A percentile compares a stretch with the other conserved stretches of the same genome.
Evolutionary conservation across 2,888 invertebrate genomes (phyloP).

Genomic region (Nasonia oneida): DNA sequence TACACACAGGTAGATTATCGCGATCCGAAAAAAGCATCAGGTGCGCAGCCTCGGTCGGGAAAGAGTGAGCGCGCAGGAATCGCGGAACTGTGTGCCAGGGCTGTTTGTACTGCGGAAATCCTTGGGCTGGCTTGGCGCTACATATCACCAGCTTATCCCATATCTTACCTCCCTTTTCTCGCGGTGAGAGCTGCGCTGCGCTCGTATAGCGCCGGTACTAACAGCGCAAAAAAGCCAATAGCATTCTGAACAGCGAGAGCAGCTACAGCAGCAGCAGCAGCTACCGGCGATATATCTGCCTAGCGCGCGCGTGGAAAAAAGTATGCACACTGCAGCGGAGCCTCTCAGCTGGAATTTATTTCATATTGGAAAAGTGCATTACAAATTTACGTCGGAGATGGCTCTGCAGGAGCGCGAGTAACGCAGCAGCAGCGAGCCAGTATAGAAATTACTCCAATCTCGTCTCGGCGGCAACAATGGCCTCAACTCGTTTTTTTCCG

Average conservation of each 20-base stretch:
- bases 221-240: constrained; percentile 13
- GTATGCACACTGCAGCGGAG: too few relatives aligned
- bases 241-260: neutral
- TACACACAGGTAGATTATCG: too few relatives aligned
- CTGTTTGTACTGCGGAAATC: constrained; percentile 40
- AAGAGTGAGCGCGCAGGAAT: neutral
- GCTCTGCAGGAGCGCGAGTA: neutral
- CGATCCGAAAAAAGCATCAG: neutral
- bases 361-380: constrained; percentile 38
- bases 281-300: neutral
- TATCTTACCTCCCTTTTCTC: constrained; percentile 46
- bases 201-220: neutral
- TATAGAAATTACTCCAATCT: constrained; percentile 10
- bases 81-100: neutral
- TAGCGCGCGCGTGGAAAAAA: neutral
- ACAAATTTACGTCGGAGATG: constrained; percentile 9
- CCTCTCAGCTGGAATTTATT: constrained; percentile 22
- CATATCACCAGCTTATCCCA: constrained; percentile 52
- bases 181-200: neutral
- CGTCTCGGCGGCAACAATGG: neutral
- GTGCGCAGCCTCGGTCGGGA: neutral
- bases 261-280: constrained; percentile 8
- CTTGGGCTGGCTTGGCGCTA: constrained; percentile 13
- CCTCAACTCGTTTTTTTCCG: neutral
- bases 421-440: neutral